Conservation (phyloP, 2,113 vertebrate species). For the Helogale parvula region DNA sequence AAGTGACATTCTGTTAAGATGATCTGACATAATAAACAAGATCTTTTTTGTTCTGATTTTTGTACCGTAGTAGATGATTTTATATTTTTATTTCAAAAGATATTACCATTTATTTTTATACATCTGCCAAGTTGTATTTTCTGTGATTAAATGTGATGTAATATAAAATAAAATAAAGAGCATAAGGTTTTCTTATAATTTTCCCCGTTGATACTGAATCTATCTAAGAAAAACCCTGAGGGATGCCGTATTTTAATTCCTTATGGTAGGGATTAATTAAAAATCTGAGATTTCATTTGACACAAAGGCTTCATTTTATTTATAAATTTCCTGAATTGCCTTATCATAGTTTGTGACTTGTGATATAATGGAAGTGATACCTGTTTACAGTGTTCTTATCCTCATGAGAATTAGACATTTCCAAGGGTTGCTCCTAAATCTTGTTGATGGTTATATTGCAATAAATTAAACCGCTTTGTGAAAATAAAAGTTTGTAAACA, state of each 20-base stretch:
- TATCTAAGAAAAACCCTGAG: background rate
- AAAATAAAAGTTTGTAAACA: slow-evolving; percentile 25
- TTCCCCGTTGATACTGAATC: background rate
- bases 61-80: background rate
- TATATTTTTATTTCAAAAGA: background rate
- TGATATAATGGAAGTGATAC: background rate
- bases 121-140: background rate
- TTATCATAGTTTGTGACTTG: background rate
- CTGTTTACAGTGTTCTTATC: slow-evolving; percentile 4
- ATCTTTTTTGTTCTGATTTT: slow-evolving; percentile 58
- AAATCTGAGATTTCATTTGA: slow-evolving; percentile 4
- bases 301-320: background rate
- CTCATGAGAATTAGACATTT: background rate
- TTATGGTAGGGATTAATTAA: background rate
- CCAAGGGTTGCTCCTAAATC: background rate
- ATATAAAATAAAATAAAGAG: background rate
- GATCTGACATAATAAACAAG: background rate
- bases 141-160: background rate
- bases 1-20: slow-evolving; percentile 46
- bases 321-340: background rate
- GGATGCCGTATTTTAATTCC: background rate
- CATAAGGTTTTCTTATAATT: background rate
- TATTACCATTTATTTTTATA: slow-evolving; percentile 41
- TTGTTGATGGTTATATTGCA: background rate
- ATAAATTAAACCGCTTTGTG: background rate